Base-by-base conservation (phyloP, 2,797 vertebrate genomes). In the Champsocephalus esox region DNA sequence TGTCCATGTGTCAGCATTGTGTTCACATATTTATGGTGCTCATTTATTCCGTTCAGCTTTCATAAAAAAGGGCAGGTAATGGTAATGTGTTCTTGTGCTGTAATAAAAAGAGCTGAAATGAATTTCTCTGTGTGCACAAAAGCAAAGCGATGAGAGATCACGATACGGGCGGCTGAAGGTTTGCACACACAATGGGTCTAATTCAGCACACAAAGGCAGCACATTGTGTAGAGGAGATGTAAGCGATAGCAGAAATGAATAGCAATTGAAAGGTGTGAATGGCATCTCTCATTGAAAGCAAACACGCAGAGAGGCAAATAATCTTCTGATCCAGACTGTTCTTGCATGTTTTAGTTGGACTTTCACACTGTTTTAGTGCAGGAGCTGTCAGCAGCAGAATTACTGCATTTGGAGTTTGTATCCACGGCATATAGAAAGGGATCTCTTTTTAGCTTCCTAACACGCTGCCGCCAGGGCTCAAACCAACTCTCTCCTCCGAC, bases 211-310 rank as follows among this genome's bases (percentile, higher is more conserved):
- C 87, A 90, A 88, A 88, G 89, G 82, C 76, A 2, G 66, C 65
- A 34, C 76, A 77, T 85, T 89, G 88, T 92, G 82, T 16, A 8
- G 70, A 56, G 38, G 80, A 86, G 90, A 92, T 88, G 89, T 72
- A 75, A 77, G 73, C 54, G 85, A 93, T 93, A 90, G 68, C 76
- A 85, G 65, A 76, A 88, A 91, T 92, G 90, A 93, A 89, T 73
- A 70, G 84, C 88, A 84, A 88, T 87, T 92, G 88, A 91, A 91
- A 91, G 88, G 88, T 91, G 88, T 90, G 87, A 92, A 82, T 89
- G 82, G 87, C 86, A 83, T 80, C 76, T 84, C 84, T 84, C 81
- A 85, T 85, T 87, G 86, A 86, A 87, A 83, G 83, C 85, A 83
- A 85, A 84, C 79, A 81, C 14, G n/a, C 69, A 73, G 77, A 83